These are phyloP conservation scores for Leucophenga maculata DNA, from an alignment of 2,888 invertebrate species.

Conservation along the genomic window DNA sequence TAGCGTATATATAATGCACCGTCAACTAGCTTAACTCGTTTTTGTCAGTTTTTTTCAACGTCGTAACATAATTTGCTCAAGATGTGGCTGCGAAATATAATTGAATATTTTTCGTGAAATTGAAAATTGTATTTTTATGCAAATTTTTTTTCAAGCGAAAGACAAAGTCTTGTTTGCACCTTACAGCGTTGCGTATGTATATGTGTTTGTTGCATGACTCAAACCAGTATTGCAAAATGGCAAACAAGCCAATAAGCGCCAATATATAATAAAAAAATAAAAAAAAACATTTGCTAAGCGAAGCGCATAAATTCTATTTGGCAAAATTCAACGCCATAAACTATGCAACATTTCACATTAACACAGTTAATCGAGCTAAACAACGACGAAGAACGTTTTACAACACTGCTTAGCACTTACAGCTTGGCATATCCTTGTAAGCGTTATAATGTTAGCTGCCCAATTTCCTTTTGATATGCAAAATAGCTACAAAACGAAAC, in stretches of 20 bases:
- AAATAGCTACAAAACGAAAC: constrained; percentile 21
- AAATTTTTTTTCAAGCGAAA: constrained; percentile 3
- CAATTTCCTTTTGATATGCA: constrained; percentile 26
- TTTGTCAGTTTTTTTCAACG: not conserved
- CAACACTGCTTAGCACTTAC: not conserved
- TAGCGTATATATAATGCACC: no score
- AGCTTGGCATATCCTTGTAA: not conserved
- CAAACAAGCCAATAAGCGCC: no score
- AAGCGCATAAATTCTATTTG: not conserved
- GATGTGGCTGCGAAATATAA: constrained; percentile 17
- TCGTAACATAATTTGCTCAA: constrained; percentile 22
- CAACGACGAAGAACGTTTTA: not conserved
- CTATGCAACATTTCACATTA: constrained; percentile 15
- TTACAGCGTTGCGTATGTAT: not conserved
- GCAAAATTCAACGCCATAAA: constrained; percentile 15
- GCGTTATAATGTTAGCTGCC: not conserved
- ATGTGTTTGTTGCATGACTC: not conserved
- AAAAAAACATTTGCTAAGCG: not conserved
- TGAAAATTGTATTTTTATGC: constrained; percentile 24
- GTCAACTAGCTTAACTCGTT: not conserved
- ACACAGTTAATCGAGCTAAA: not conserved
- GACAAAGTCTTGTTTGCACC: not conserved
- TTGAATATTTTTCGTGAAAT: constrained; percentile 4
- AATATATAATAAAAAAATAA: no score
- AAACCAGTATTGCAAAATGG: no score